Evolutionary conservation across 2,113 vertebrate species (phyloP), one percentile per base, ranked within the genome.

Genomic region (Physeter macrocephalus): DNA sequence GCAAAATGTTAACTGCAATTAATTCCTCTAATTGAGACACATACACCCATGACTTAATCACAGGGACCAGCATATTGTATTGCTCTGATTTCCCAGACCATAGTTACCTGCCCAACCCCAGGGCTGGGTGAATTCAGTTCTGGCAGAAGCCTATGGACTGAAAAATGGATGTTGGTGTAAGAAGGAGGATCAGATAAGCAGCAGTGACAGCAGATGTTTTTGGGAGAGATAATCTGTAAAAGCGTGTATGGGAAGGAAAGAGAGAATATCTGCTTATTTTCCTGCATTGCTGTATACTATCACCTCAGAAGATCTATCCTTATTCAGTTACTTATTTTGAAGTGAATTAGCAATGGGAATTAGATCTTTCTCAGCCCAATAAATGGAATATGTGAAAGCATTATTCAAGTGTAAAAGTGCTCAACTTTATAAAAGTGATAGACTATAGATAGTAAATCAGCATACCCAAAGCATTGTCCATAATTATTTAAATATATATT

Each of bases 51-150:
- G 13, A 62, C 18, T 83, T n/a, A 67, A 78, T 36, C 25, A 46
- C 17, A 57, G 9, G 12, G 2, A 61, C 1, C 12, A 36, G 9
- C 1, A 4, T 29, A 34, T 23, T 43, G 0, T 34, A 8, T 36
- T 54, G 20, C 4, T 66, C 21, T 59, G 25, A 36, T 54, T 64
- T 31, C 3, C 21, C 2, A 93, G 15, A 43, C 1, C 13, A 36
- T 80, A 9, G 9, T 59, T 39, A 62, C 5, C 10, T 6, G 43
- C 5, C 6, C 17, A 71, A 9, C 17, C 18, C 3, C 14, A 39
- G 14, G 77, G 25, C 14, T 57, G 17, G 13, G 20, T 18, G 15
- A 61, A 67, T 36, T 75, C 6, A 66, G 9, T 64, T 52, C 9
- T 66, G 41, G 8, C 1, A 77, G 84, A 86, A 80, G 17, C 39